Base-by-base conservation (phyloP, 2,113 vertebrate species). In the Vireo altiloquus region DNA sequence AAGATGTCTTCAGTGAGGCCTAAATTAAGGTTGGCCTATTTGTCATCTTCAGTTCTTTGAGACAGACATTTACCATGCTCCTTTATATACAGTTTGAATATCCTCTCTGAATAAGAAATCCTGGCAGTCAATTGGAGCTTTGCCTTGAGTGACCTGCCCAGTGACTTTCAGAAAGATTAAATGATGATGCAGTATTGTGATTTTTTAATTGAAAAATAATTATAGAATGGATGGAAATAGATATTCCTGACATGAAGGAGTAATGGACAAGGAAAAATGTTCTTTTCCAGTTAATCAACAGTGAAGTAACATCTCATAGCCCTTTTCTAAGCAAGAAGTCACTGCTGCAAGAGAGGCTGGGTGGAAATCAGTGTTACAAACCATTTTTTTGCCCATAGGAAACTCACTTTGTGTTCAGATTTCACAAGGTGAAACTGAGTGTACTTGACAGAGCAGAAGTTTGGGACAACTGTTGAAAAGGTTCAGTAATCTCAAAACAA, bases 21-120 rank as follows among this genome's bases (percentile, higher is more conserved):
- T 87, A 89, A 91, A 95, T 92, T 87, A 94, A 92, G 35, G 18
- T 59, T 87, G 81, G 78, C 74, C 89, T 82, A 85, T 94, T 87
- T 91, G 63, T 95, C 70, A 76, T 89, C 63, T 81, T 93, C 63
- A 30, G 15, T 91, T 79, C 63, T 86, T 65, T 27, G 59, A 69
- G 81, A 76, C 53, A 92, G 78, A 82, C 46, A n/a, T 79, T 91
- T 76, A 54, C 50, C 14, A 9, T 69, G n/a, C 50, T 92, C 30
- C 59, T 91, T 94, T 82, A 44, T 50, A 15, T 65, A 71, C 7
- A 49, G 30, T 91, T 57, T 84, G 74, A 89, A 82, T 61, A 66
- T 14, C 9, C 0, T 79, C 6, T 69, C 84, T 65, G 68, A 69
- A 57, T 61, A 89, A 72, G 25, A 46, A 87, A 87, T 23, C 13